Base-by-base conservation (phyloP, 2,797 vertebrate genomes). In the Alexandromys oeconomus region DNA sequence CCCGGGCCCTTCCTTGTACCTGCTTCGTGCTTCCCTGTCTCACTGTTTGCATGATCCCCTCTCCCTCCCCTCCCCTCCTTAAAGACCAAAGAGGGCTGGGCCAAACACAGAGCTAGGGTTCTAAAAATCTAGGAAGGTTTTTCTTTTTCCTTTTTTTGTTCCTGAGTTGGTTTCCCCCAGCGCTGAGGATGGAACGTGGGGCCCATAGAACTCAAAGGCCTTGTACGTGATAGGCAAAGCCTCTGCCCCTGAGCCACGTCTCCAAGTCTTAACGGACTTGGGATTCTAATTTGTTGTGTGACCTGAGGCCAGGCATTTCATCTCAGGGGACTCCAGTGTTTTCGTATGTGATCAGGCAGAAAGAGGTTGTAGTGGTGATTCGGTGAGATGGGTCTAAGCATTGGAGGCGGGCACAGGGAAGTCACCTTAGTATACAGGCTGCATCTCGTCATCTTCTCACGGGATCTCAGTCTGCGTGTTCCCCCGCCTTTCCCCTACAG, bases 331-430 rank as follows among this genome's bases (percentile, higher is more conserved):
- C 37, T 51, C 17, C 12, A 31, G 14, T 65, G 27, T 59, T 43
- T 61, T 48, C 46, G 43, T 8, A 71, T 40, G 73, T 23, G 34
- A 57, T 61, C 0, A 2, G 77, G 31, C 71, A 87, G 54, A 46
- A 48, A 31, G 1, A 46, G 43, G 6, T 23, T 63, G 17, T 29
- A 5, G 31, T 17, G 40, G 69, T 14, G 65, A 23, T 73, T 87
- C 4, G 10, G 1, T 1, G 23, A 89, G 77, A 73, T 19, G 23
- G 43, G 3, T 43, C 12, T 12, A 34, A 0, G 3, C 23, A 27
- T 4, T 0, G 12, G 0, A 19, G 57, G 31, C 31, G 1, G 48
- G 74, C 23, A 61, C 19, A 6, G 1, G 23, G 59, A 2, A 54
- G 27, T 43, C 23, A 65, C 67, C 43, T 61, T 51, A 15, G 12